These are phyloP conservation scores for Triplophysa yarkandensis DNA, from an alignment of 2,797 vertebrate genomes.

Conservation along the genomic window DNA sequence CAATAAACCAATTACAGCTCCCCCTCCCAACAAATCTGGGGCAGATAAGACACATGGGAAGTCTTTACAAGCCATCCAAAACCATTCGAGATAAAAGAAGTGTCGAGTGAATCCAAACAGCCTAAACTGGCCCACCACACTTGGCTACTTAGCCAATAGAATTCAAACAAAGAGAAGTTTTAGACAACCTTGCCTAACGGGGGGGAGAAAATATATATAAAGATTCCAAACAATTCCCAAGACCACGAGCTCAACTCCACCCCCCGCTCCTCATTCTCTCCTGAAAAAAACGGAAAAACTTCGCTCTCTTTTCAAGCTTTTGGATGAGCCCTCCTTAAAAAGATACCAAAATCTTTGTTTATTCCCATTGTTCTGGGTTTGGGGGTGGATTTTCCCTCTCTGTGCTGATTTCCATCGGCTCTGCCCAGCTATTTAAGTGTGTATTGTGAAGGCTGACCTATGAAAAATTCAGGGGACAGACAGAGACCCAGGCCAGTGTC, in stretches of 20 bases:
- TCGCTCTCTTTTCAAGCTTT: constrained; percentile 53
- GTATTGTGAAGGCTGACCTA: constrained; percentile 60
- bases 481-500: constrained; percentile 50
- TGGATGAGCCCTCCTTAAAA: constrained; percentile 56
- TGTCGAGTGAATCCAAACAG: constrained; percentile 59
- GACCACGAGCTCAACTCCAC: constrained; percentile 51
- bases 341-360: constrained; percentile 62
- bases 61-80: constrained; percentile 52
- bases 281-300: constrained; percentile 28
- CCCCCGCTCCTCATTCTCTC: constrained; percentile 16
- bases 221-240: constrained; percentile 57
- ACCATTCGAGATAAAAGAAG: constrained; percentile 54
- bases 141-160: constrained; percentile 48
- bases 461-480: constrained; percentile 63
- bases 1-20: constrained; percentile 28
- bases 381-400: constrained; percentile 36
- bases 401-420: constrained; percentile 56
- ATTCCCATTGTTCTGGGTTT: constrained; percentile 43
- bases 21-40: constrained; percentile 1
- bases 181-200: constrained; percentile 43
- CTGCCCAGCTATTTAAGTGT: constrained; percentile 58
- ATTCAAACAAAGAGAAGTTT: constrained; percentile 56
- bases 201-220: constrained; percentile 24
- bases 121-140: constrained; percentile 52
- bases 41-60: constrained; percentile 51